Percentiles rank a stretch among this genome's conserved stretches.
phyloP scores from a whole-genome alignment of 2,797 vertebrate genomes.

The Anguilla megastoma region DNA sequence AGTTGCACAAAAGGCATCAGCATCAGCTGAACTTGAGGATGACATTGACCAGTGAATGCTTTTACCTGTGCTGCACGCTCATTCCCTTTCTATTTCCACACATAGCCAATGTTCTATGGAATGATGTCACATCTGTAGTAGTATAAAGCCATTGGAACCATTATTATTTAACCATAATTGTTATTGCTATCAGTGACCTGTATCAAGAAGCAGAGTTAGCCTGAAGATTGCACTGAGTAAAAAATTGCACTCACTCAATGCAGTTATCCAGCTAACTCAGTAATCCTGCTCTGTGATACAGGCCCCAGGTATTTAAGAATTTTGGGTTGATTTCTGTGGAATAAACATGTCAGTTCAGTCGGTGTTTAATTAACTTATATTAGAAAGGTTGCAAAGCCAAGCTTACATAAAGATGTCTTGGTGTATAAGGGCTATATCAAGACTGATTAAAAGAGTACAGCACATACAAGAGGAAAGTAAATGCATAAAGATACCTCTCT shows the following conservation, averaged over 20 bases:
- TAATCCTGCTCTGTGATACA: too few species aligned
- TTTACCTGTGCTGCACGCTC: neutral
- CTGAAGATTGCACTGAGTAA: too few species aligned
- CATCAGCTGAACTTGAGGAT: neutral
- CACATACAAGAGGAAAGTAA: too few species aligned
- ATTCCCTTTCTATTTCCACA: neutral
- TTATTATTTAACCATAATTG: neutral
- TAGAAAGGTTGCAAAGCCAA: neutral
- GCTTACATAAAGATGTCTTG: neutral
- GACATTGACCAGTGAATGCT: neutral
- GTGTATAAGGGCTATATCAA: neutral
- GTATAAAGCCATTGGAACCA: neutral
- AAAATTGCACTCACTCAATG: too few species aligned
- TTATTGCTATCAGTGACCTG: too few species aligned
- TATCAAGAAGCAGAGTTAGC: too few species aligned
- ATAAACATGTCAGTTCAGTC: neutral
- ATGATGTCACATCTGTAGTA: neutral
- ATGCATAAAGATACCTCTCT: neutral
- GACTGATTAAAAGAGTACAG: neutral
- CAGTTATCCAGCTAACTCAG: too few species aligned
- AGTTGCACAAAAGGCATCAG: neutral
- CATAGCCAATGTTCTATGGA: neutral
- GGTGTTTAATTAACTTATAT: neutral
- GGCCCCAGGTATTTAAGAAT: neutral
- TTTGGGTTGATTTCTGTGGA: neutral